These are phyloP conservation scores for Stenoptilia bipunctidactyla DNA, from an alignment of 2,888 invertebrate genomes.

Conservation along the genomic window DNA sequence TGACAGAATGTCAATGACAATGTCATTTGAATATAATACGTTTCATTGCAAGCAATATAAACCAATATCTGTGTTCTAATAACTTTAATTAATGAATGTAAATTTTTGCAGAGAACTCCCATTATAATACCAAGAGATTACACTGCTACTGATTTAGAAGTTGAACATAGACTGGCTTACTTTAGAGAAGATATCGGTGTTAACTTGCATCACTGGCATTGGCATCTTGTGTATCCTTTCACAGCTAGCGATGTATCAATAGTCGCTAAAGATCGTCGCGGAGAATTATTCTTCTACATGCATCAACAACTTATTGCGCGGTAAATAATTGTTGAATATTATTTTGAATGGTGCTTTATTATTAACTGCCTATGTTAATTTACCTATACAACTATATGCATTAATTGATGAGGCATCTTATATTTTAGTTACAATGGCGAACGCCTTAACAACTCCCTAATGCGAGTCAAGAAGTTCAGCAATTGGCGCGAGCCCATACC, in stretches of 20 bases:
- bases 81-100: too few relatives aligned
- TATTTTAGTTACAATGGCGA: slow-evolving; percentile 78
- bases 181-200: slow-evolving; percentile 87
- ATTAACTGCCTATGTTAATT: not conserved
- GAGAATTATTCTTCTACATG: slow-evolving; percentile 86
- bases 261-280: slow-evolving; percentile 81
- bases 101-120: slow-evolving; percentile 62
- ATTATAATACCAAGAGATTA: slow-evolving; percentile 82
- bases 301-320: slow-evolving; percentile 70
- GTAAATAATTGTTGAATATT: slow-evolving; percentile 25
- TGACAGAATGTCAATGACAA: too few relatives aligned
- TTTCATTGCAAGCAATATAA: too few relatives aligned
- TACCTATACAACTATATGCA: not conserved
- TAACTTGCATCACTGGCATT: slow-evolving; percentile 86
- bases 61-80: too few relatives aligned
- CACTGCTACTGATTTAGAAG: slow-evolving; percentile 83
- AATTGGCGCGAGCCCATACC: slow-evolving; percentile 78
- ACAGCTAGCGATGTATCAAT: slow-evolving; percentile 64
- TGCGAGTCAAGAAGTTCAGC: slow-evolving; percentile 73
- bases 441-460: slow-evolving; percentile 78
- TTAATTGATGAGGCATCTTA: too few relatives aligned
- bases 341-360: too few relatives aligned
- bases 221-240: slow-evolving; percentile 85
- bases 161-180: slow-evolving; percentile 85
- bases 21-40: too few relatives aligned